Base-by-base conservation (phyloP, 2,797 vertebrate species). In the Peromyscus eremicus region DNA sequence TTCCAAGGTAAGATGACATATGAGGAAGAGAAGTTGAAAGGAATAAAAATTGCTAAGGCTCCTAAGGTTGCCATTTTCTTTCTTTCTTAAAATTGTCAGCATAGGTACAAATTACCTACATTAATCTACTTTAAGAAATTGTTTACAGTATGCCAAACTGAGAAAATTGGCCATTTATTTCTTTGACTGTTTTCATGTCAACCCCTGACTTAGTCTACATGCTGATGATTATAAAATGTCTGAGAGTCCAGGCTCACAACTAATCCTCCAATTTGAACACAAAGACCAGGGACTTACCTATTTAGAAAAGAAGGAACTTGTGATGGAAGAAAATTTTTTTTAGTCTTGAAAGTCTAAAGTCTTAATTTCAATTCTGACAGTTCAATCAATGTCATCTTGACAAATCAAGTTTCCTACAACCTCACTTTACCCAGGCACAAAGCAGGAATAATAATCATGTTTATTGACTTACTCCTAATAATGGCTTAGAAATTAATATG, bases 1-100 rank as follows among this genome's bases (percentile, higher is more conserved):
- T 98, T 97, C 85, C 81, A 92, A 97, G 89, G 92, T 93, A 97
- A 95, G 96, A 97, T 96, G 97, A 96, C 95, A 97, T 94, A 96
- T 92, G 96, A 97, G 92, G 62, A 97, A 95, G 73, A 96, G 43
- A 96, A 89, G 66, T 76, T 88, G 77, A 97, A 95, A 96, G 91
- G 73, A 88, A 97, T 97, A 97, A 97, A 98, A 97, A 97, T 95
- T 92, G 91, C 71, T 94, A 91, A 92, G 77, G 57, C 73, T 96
- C 49, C 87, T 93, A 97, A 96, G 32, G 92, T 95, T 96, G 76
- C 40, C 94, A 89, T 96, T 96, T 95, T 96, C 89, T 93, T 92
- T 96, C 80, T 95, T 96, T 92, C 91, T 97, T 68, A 92, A 96
- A 95, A 79, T 96, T 97, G 93, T 97, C 52, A 55, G 68, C 90